Percentiles rank a stretch among this genome's conserved stretches.
These are phyloP conservation scores for Zoroaster sp. DNA, from an alignment of 53 echinoderm and acorn worm genomes.

Conservation along the genomic window DNA sequence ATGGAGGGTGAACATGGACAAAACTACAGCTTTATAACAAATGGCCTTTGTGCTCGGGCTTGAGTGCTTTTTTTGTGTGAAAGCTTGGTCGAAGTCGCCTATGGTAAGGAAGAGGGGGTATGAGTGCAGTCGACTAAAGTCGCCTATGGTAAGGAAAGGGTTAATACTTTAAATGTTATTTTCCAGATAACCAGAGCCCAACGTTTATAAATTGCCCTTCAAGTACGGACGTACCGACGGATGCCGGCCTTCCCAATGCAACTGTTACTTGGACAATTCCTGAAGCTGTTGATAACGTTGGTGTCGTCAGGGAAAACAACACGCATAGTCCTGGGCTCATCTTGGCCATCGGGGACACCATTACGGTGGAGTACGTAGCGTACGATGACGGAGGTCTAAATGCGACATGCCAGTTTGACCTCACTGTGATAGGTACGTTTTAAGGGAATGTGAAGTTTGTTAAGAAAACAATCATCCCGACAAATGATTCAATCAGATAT, in stretches of 20 bases:
- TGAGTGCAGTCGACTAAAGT: no score
- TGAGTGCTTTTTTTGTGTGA: no score
- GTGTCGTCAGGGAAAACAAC: neutral
- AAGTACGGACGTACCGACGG: neutral
- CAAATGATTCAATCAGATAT: no score
- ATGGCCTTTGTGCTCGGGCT: no score
- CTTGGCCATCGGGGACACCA: neutral
- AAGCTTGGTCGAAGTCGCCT: no score
- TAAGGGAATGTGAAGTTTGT: no score
- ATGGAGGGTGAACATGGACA: no score
- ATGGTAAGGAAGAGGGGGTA: no score
- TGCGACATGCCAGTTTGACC: neutral
- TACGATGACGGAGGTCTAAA: neutral
- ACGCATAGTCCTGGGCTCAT: neutral
- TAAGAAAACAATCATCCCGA: no score
- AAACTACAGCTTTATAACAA: no score
- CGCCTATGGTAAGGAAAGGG: no score
- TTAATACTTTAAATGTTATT: no score
- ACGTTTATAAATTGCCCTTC: neutral
- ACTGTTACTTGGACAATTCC: slow-evolving; percentile 45
- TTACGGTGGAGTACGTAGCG: neutral
- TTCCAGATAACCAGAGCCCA: slow-evolving; percentile 17
- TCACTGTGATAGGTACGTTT: neutral
- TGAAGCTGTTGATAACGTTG: slow-evolving; percentile 12
- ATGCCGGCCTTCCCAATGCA: neutral